These are phyloP conservation scores for Chloebia gouldiae DNA, from an alignment of 2,113 vertebrate genomes.

Conservation along the genomic window DNA sequence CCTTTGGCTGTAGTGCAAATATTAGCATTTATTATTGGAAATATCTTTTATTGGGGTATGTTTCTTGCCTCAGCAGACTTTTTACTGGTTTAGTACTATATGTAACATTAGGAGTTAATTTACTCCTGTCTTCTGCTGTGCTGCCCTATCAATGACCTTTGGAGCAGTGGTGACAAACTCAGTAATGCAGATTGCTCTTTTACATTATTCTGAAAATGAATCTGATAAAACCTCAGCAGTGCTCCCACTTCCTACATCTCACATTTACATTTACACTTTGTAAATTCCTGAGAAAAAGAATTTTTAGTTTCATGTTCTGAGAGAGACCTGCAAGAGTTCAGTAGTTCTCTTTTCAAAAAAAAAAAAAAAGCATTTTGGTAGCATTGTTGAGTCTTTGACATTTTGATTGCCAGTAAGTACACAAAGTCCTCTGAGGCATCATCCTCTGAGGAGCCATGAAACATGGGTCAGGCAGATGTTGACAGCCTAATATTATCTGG, in stretches of 20 bases:
- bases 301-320: background rate
- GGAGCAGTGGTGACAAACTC: background rate
- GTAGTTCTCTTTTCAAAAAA: background rate
- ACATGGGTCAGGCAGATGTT: background rate
- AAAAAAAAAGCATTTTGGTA: background rate
- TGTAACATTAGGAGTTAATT: background rate
- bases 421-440: background rate
- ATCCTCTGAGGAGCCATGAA: background rate
- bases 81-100: background rate
- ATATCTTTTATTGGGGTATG: background rate
- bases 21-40: background rate
- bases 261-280: background rate
- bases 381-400: background rate
- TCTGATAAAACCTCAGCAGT: background rate
- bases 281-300: background rate
- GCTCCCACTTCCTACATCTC: background rate
- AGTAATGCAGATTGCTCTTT: background rate
- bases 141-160: background rate
- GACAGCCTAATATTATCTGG: background rate
- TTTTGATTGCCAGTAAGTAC: slow-evolving; percentile 19
- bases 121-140: background rate
- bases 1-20: background rate
- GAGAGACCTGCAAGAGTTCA: background rate
- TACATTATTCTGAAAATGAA: background rate
- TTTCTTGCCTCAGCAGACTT: background rate